Base-by-base conservation (phyloP, 2,888 invertebrate genomes). In the Isotomurus palustris region DNA sequence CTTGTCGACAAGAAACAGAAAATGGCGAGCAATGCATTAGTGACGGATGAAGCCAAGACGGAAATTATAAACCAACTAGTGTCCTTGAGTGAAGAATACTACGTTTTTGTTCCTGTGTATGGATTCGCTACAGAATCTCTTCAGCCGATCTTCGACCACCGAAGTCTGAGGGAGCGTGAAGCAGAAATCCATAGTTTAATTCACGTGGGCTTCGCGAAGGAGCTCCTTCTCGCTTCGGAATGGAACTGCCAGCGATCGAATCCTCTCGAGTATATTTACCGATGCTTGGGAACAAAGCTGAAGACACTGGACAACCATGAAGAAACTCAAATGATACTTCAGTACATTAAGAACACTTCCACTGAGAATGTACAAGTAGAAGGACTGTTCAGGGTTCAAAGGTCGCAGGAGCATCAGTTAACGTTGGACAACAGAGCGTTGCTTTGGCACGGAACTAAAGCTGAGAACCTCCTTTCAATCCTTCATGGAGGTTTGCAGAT, bases 361-460 rank as follows among this genome's bases (percentile, higher is more conserved):
- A 66, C 64, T 69, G 44, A 54, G 1, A 22, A 43, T n/a, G 61
- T 58, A 10, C 53, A 56, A 2, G 70, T 73, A 6, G 48, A 63
- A 35, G 60, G 60, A 38, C 71, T 72, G 35, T 72, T 60, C 58
- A 52, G 66, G 10, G 64, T 72, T 3, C 58, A 68, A 14, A 65
- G 64, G 17, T 70, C 67, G 40, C 44, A 45, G 3, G 25, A 65
- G 24, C 61, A 59, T 21, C 53, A 50, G 8, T 25, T 24, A 6
- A 62, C 56, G 6, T 44, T 69, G 2, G 67, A 61, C 5, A 73
- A 73, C 47, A 63, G 68, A 36, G 69, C 71, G 60, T 65, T 73
- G 48, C 71, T 80, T 40, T 80, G 79, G 77, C 80, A 81, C 70
- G 80, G 80, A 56, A 79, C 77, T 35, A 73, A 72, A 28, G 72